Percentiles rank a stretch among this genome's conserved stretches.
Evolutionary conservation across 2,888 invertebrate genomes (phyloP).

Genomic region (Melolontha melolontha): DNA sequence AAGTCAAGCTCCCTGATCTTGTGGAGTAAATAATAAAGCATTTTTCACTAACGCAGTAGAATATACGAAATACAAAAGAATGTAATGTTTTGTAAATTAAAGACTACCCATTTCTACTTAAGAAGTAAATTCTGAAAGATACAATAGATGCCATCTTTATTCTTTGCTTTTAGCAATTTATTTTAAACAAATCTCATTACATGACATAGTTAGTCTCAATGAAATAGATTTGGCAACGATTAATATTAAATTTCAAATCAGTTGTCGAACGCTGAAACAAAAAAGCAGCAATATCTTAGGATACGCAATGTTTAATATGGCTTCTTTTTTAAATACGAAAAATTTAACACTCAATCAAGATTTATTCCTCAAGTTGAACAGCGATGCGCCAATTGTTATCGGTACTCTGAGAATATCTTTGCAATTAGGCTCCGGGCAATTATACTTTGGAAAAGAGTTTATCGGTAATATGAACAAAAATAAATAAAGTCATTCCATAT

Average conservation of each 20-base stretch:
- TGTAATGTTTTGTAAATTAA: no score
- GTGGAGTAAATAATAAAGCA: no score
- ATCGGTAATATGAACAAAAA: constrained; percentile 57
- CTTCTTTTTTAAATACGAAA: constrained; percentile 59
- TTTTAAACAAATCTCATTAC: constrained; percentile 66
- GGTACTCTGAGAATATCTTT: constrained; percentile 65
- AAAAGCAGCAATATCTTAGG: constrained; percentile 65
- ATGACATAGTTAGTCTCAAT: constrained; percentile 62
- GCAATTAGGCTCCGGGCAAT: constrained; percentile 66
- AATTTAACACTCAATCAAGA: constrained; percentile 62
- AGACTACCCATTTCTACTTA: no score
- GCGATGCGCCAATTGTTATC: constrained; percentile 62
- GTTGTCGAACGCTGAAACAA: constrained; percentile 65
- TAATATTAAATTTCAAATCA: constrained; percentile 64
- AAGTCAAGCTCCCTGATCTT: no score
- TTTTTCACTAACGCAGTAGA: no score
- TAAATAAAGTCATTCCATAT: not conserved
- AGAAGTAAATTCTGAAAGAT: no score
- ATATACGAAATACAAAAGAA: no score
- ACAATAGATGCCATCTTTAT: constrained; percentile 5
- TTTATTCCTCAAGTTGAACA: constrained; percentile 61
- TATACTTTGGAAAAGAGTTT: constrained; percentile 68
- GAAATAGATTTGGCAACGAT: constrained; percentile 57
- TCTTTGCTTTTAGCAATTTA: constrained; percentile 60
- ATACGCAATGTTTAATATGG: constrained; percentile 62